Conservation (phyloP, 2,888 invertebrate genomes). For the Orthosia gracilis region DNA sequence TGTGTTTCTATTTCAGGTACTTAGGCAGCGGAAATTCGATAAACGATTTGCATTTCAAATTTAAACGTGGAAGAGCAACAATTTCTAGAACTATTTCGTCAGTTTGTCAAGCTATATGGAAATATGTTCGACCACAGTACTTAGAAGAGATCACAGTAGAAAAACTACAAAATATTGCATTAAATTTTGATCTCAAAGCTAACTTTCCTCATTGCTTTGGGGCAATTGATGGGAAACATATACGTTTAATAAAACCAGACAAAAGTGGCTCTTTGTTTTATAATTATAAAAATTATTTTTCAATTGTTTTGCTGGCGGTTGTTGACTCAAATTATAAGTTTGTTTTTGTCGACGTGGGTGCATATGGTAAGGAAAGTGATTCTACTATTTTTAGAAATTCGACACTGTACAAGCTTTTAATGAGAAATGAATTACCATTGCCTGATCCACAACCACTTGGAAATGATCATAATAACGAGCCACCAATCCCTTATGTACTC, state of each 20-base stretch:
- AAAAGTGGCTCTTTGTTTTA: conserved; percentile 52
- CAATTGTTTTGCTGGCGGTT: conserved; percentile 50
- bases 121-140: conserved; percentile 55
- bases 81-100: conserved; percentile 52
- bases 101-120: conserved; percentile 60
- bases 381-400: conserved; percentile 52
- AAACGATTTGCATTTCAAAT: conserved; percentile 62
- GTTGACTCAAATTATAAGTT: conserved; percentile 54
- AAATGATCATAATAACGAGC: conserved; percentile 3
- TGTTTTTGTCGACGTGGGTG: conserved; percentile 39
- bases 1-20: conserved; percentile 9
- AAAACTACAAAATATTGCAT: conserved; percentile 57
- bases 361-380: conserved; percentile 51
- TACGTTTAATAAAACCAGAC: conserved; percentile 23
- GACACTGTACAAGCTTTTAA: conserved; percentile 60
- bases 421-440: conserved; percentile 36
- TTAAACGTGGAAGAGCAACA: conserved; percentile 56
- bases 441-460: conserved; percentile 21
- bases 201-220: conserved; percentile 49
- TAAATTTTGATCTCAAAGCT: conserved; percentile 56
- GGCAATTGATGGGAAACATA: conserved; percentile 30
- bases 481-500: conserved; percentile 11
- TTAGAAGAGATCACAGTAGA: conserved; percentile 52
- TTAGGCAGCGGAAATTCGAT: background rate
- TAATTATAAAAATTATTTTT: conserved; percentile 47